Percentiles rank a stretch among this genome's conserved stretches.
These are phyloP conservation scores for Dicyrtoma fusca DNA, from an alignment of 2,888 invertebrate species.

Conservation along the genomic window DNA sequence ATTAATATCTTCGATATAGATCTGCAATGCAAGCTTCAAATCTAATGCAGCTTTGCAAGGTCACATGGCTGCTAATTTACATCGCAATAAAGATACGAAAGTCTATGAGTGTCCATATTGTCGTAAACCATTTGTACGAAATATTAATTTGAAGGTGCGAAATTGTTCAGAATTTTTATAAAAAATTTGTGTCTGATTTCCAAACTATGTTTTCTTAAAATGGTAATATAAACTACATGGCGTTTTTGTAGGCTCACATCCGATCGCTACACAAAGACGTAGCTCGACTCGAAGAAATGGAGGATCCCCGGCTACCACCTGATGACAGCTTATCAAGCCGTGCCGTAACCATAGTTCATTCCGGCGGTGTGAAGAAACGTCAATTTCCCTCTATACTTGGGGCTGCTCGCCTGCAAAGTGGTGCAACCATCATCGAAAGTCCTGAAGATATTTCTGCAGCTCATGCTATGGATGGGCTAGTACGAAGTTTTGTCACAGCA, in stretches of 20 bases:
- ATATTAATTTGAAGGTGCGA: conserved; percentile 67
- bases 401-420: conserved; percentile 21
- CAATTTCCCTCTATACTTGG: conserved; percentile 51
- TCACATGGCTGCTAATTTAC: conserved; percentile 64
- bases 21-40: conserved; percentile 65
- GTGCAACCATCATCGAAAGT: conserved; percentile 18
- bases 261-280: conserved; percentile 69
- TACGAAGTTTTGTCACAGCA: conserved; percentile 46
- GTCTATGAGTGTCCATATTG: conserved; percentile 73
- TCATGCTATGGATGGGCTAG: conserved; percentile 38
- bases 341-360: conserved; percentile 36
- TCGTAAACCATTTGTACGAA: conserved; percentile 71
- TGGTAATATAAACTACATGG: neutral
- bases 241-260: conserved; percentile 65
- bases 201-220: too few species aligned
- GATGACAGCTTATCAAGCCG: conserved; percentile 47
- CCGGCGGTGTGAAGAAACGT: conserved; percentile 39
- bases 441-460: conserved; percentile 30
- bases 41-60: conserved; percentile 58
- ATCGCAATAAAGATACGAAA: conserved; percentile 57
- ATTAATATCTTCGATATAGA: conserved; percentile 50
- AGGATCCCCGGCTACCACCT: conserved; percentile 49
- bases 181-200: neutral
- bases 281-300: conserved; percentile 65
- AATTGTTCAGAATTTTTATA: too few species aligned